Conservation (phyloP, 1,140 invertebrate genomes). For the Cyphomyrmex costatus region DNA sequence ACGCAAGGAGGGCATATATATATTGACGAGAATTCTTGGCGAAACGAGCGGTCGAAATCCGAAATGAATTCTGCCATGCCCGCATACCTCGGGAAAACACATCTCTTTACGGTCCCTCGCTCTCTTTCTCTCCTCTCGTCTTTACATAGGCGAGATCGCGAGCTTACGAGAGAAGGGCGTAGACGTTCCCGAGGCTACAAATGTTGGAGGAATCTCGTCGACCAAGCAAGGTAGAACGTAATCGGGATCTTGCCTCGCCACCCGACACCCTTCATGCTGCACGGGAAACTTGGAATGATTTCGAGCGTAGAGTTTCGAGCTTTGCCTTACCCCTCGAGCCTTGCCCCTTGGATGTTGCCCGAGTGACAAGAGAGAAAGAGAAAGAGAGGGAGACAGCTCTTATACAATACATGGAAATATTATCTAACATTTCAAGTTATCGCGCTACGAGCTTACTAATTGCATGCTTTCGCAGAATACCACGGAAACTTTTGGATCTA, state of each 20-base stretch:
- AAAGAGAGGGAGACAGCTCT: not conserved
- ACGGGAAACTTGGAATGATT: conserved; percentile 62
- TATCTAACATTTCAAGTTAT: conserved; percentile 54
- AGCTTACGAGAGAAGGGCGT: conserved; percentile 74
- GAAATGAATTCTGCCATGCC: conserved; percentile 51
- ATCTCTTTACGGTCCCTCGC: not conserved
- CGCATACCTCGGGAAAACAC: not conserved
- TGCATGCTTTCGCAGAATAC: conserved; percentile 14
- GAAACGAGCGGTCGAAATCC: conserved; percentile 52
- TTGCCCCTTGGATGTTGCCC: conserved; percentile 4
- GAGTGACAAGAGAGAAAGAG: conserved; percentile 34
- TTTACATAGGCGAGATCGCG: not conserved
- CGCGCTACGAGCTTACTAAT: conserved; percentile 32
- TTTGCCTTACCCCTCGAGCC: conserved; percentile 29
- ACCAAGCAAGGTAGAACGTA: conserved; percentile 46
- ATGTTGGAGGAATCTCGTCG: conserved; percentile 63
- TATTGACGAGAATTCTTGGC: conserved; percentile 63
- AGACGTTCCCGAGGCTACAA: conserved; percentile 65
- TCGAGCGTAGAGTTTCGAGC: conserved; percentile 59
- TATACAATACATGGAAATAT: conserved; percentile 48
- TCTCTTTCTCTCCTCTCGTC: not conserved
- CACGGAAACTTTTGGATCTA: not conserved
- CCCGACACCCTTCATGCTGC: conserved; percentile 50
- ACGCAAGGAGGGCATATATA: conserved; percentile 34
- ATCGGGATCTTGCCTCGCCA: conserved; percentile 57